These are phyloP conservation scores for Schizaphis graminum DNA, from an alignment of 2,888 invertebrate species.

Conservation along the genomic window DNA sequence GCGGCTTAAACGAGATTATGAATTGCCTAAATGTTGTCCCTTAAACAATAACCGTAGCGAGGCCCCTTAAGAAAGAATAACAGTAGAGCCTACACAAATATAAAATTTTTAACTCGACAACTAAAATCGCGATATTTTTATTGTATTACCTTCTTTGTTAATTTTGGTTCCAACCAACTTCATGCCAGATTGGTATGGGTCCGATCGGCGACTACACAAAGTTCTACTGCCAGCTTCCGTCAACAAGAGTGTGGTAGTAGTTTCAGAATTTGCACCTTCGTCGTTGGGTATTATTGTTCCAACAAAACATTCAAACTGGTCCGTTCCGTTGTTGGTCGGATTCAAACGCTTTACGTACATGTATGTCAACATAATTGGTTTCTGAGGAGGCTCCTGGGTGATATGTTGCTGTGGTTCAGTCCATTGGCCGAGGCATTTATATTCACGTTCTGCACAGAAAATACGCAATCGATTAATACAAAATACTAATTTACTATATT, in stretches of 20 bases:
- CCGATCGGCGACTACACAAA: background rate
- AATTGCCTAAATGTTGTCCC: too few relatives aligned
- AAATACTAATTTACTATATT: background rate
- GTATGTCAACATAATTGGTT: background rate
- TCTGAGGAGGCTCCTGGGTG: background rate
- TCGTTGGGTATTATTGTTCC: background rate
- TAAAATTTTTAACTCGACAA: background rate
- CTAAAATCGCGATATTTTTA: background rate
- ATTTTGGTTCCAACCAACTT: background rate
- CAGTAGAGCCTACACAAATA: background rate
- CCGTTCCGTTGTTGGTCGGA: background rate
- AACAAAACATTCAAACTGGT: background rate
- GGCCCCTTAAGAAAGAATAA: background rate
- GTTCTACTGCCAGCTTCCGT: background rate
- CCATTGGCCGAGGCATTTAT: background rate
- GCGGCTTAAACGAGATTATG: too few relatives aligned
- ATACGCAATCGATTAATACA: background rate
- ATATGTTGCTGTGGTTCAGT: background rate
- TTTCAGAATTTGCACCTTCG: background rate
- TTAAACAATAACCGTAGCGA: too few relatives aligned
- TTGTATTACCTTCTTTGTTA: background rate
- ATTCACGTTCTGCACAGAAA: background rate
- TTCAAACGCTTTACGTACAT: background rate
- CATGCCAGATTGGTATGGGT: background rate
- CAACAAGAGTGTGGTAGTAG: background rate